Conservation (phyloP, 2,113 vertebrate genomes). For the Acrocephalus kingi region DNA sequence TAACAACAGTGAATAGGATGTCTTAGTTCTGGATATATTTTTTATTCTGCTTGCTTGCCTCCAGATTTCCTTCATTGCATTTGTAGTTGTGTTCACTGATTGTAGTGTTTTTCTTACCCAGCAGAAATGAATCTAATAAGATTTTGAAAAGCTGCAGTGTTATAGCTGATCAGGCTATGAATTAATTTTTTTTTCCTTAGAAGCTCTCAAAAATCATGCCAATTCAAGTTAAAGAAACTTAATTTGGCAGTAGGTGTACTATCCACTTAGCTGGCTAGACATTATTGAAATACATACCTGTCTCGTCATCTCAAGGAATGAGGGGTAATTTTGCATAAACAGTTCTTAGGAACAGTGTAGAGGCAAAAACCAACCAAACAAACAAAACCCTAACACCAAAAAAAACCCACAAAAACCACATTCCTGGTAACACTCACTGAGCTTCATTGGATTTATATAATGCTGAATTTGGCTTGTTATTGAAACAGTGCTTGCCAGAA, state of each 20-base stretch:
- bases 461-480: background rate
- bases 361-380: background rate
- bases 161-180: background rate
- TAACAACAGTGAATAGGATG: background rate
- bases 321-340: background rate
- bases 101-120: background rate
- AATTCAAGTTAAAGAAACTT: background rate
- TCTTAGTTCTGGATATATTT: background rate
- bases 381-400: no score
- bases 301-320: background rate
- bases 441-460: background rate
- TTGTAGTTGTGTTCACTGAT: background rate
- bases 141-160: background rate
- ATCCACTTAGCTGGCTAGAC: background rate
- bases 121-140: background rate
- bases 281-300: background rate
- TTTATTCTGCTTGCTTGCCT: background rate
- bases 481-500: background rate
- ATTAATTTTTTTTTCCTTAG: background rate
- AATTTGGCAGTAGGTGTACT: background rate
- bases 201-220: background rate
- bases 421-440: background rate
- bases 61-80: background rate
- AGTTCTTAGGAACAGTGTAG: background rate
- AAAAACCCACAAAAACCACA: accelerated